Percentiles rank a stretch among this genome's conserved stretches.
Evolutionary conservation across 2,888 invertebrate species (phyloP).

Genomic region (Dastarcus helophoroides): DNA sequence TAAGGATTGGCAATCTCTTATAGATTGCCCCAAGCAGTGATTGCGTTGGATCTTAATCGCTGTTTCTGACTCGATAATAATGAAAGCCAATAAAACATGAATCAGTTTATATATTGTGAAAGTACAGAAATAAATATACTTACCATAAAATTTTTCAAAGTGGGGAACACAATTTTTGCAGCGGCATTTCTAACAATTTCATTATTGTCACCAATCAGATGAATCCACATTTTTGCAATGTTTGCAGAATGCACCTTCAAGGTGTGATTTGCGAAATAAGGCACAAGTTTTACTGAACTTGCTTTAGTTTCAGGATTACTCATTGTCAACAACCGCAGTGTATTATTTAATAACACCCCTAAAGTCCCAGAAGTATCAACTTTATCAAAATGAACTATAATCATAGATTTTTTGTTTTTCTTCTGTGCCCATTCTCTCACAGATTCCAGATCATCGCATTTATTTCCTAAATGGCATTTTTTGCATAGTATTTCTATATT

Average conservation of each 20-base stretch:
- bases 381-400: no score
- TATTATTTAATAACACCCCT: constrained; percentile 24
- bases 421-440: no score
- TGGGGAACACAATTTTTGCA: constrained; percentile 25
- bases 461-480: constrained; percentile 5
- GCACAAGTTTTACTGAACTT: constrained; percentile 31
- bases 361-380: constrained; percentile 18
- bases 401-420: no score
- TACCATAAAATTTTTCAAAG: constrained; percentile 28
- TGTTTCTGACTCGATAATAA: no score
- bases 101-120: not conserved
- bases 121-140: constrained; percentile 3
- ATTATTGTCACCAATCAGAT: constrained; percentile 30
- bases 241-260: constrained; percentile 32
- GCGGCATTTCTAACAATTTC: constrained; percentile 30
- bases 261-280: constrained; percentile 37
- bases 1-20: no score
- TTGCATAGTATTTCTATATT: constrained; percentile 6
- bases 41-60: no score
- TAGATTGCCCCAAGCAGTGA: no score
- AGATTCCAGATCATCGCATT: not conserved
- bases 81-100: not conserved
- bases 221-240: constrained; percentile 33
- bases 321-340: constrained; percentile 18
- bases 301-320: constrained; percentile 26